Percentiles rank a stretch among this genome's conserved stretches.
Conservation (phyloP, 2,888 invertebrate genomes). For the Perizoma flavofasciatum region DNA sequence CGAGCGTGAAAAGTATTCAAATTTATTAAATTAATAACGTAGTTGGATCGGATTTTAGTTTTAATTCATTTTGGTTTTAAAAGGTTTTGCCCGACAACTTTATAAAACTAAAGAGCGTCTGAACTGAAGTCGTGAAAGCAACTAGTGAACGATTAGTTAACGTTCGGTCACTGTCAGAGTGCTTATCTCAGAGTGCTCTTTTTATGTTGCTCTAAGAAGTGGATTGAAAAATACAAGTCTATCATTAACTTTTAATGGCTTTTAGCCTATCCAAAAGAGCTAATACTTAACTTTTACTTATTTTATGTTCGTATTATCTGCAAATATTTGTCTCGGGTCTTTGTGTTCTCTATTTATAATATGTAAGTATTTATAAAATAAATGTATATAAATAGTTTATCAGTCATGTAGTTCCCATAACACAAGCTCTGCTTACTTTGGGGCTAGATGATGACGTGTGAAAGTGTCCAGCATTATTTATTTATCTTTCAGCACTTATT, state of each 20-base stretch:
- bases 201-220: constrained; percentile 14
- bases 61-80: constrained; percentile 38
- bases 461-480: too few species aligned
- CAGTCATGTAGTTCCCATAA: too few species aligned
- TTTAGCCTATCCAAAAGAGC: too few species aligned
- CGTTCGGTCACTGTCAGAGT: constrained; percentile 47
- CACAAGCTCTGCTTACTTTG: too few species aligned
- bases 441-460: too few species aligned
- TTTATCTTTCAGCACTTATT: too few species aligned
- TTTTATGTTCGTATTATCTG: too few species aligned
- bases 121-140: constrained; percentile 39
- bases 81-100: constrained; percentile 45
- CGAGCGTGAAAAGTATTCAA: constrained; percentile 32
- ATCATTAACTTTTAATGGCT: constrained; percentile 3
- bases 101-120: constrained; percentile 52
- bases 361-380: too few species aligned
- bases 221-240: constrained; percentile 8
- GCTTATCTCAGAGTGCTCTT: constrained; percentile 11
- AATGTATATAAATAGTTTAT: too few species aligned
- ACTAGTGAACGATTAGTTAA: constrained; percentile 52
- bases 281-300: too few species aligned
- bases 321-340: too few species aligned
- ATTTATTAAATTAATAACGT: constrained; percentile 39
- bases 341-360: too few species aligned
- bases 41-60: constrained; percentile 42